Base-by-base conservation (phyloP, 1,140 invertebrate genomes). In the Zaprionus inermis region DNA sequence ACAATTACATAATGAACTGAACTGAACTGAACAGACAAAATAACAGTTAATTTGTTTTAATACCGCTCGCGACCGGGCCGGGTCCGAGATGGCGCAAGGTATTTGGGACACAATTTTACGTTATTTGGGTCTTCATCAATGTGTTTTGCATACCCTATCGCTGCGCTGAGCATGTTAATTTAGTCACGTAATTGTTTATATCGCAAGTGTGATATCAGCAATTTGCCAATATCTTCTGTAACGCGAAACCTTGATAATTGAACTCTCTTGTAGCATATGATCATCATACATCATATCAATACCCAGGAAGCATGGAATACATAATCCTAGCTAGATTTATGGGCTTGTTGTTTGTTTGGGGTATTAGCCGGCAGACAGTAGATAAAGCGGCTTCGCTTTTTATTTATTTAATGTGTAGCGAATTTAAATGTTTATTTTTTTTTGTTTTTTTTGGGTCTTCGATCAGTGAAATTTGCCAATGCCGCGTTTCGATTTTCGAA, bases 401-500 rank as follows among this genome's bases (percentile, higher is more conserved):
- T 49, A 22, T 49, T 49, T 55, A 38, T 30, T 61, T 69, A 61
- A 69, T 73, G 65, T 71, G 66, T 52, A 28, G 66, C 72, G 55
- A 72, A 71, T 71, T 71, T 70, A 59, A 76, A 70, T 74, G 38
- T 49, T 44, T 46, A 12, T 24, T 28, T 9, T 55, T 55, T 55
- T 32, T 4, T 28, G 3, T 28, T 5, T 2, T 24, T 24, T 7
- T 52, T 52, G 24, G 24, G 24, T 24, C 44, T 54, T 51, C 56
- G 63, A 72, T 61, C 32, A 71, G 69, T 66, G 73, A 76, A 76
- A 76, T 76, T 76, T 72, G 49, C 38, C 73, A 66, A 60, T 55
- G 51, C 24, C n/a, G 46, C n/a, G 24, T 28, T n/a, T 64, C 61
- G 38, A 22, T 52, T 52, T 12, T 46, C n/a, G 51, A 5, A n/a